Evolutionary conservation across 2,888 invertebrate genomes (phyloP), one percentile per base, ranked within the genome.

Genomic region (Chrysolina americana): DNA sequence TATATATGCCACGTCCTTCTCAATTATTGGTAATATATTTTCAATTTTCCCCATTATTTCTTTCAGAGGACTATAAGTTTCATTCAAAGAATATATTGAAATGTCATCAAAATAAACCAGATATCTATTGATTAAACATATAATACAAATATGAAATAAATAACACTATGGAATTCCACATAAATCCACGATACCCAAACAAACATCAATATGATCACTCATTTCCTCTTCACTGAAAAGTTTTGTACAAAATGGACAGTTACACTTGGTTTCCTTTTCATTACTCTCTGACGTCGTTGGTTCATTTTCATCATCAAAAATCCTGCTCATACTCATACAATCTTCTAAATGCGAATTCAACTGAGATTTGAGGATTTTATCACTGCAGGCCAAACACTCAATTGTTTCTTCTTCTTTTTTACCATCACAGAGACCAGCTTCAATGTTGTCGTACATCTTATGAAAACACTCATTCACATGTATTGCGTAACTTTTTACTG

Each of bases 231-330:
- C 88, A 78, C 89, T 87, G 53, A 92, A 81, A 85, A 91, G 87
- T 76, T 88, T 78, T 81, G 91, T 88, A 81, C 93, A 93, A 82
- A 91, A 90, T 0, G 93, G 93, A 81, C 93, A 93, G 80, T 91
- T 91, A 59, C 89, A 84, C 0, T 85, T 73, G 65, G 71, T 75
- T 62, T 85, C 83, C 73, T 86, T 85, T 68, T 86, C 86, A 48
- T 73, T 68, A 69, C 76, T 78, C 41, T 81, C 80, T 64, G 70
- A 74, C 36, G 81, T 81, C 23, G 53, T 65, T 19, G 75, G 77
- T 64, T 77, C 78, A 50, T 81, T 80, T 63, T 81, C 84, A 63
- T 86, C 85, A 66, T 87, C 84, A 81, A 89, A 89, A 70, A 88
- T 83, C 41, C 83, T 82, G 76, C 85, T 86, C 78, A 90, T 86